Base-by-base conservation (phyloP, 2,113 vertebrate genomes). In the Hystrix cristata region DNA sequence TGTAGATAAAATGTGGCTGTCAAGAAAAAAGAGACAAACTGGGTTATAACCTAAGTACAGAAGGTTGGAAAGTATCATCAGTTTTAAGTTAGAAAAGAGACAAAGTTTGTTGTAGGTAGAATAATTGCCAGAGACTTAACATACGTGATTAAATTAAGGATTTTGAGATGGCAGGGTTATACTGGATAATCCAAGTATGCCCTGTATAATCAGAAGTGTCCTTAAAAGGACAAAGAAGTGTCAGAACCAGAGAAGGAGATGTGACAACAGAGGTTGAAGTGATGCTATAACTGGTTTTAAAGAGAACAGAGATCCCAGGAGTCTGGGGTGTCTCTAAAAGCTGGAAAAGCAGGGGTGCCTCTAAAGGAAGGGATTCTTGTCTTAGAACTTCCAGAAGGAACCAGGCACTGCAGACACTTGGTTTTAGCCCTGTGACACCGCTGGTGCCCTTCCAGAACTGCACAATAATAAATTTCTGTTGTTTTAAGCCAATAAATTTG, bases 51-150 rank as follows among this genome's bases (percentile, higher is more conserved):
- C 87, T 78, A 82, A 71, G 48, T 4, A 71, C 57, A 81, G 92
- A 93, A 53, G 23, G 5, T 64, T 87, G 38, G 64, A 84, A 81
- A 25, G 0, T n/a, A 0, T 69, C 0, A n/a, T 72, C 34, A 43
- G 80, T 90, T 87, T 95, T 88, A 60, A 87, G 19, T 34, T 2
- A 67, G 23, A 87, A 93, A 96, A 85, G 27, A 48, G 13, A 43
- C 51, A 25, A n/a, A 21, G 3, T 93, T 76, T 90, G 4, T 79
- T 12, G 43, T 67, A 87, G 74, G 34, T 38, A n/a, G 29, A 67
- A 46, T 94, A 74, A 76, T 62, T 15, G 0, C 4, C 29, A 78
- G 51, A 25, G 31, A 86, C 29, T 67, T 87, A 72, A 12, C 1
- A 65, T 27, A 60, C 84, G 0, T 53, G n/a, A 69, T 60, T 96